A percentile compares a stretch with the other conserved stretches of the same genome.
Conservation (phyloP, 2,888 invertebrate species). For the Campoplex capitator region DNA sequence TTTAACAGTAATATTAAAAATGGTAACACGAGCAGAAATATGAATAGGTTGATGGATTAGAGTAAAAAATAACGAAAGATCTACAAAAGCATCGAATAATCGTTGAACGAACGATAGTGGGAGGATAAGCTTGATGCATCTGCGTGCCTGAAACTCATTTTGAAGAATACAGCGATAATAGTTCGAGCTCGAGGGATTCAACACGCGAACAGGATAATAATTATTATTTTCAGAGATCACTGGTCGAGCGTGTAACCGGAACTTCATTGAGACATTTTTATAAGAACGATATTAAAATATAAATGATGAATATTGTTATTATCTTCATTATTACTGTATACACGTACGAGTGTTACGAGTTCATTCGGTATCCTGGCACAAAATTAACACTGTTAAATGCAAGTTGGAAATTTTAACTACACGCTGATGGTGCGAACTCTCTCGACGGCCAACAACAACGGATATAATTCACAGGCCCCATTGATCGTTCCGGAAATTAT, state of each 20-base stretch:
- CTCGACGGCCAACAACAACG: slow-evolving; percentile 50
- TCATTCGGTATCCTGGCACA: slow-evolving; percentile 1
- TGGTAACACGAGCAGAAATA: not conserved
- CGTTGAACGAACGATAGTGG: not conserved
- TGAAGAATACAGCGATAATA: slow-evolving; percentile 17
- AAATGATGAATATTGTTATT: slow-evolving; percentile 19
- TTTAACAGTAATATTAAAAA: not conserved
- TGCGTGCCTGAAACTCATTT: slow-evolving; percentile 37
- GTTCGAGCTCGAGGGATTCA: slow-evolving; percentile 3
- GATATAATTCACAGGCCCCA: slow-evolving; percentile 68
- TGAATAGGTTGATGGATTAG: not conserved
- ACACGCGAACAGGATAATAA: slow-evolving; percentile 29
- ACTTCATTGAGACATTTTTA: slow-evolving; percentile 19
- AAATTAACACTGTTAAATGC: slow-evolving; percentile 39
- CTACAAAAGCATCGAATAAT: not conserved
- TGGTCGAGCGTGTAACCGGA: slow-evolving; percentile 29
- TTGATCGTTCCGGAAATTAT: slow-evolving; percentile 70
- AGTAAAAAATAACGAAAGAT: not conserved
- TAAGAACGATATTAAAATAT: slow-evolving; percentile 10
- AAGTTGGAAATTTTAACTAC: slow-evolving; percentile 35
- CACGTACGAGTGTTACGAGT: not conserved
- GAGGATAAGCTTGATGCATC: slow-evolving; percentile 12
- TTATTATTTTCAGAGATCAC: slow-evolving; percentile 18
- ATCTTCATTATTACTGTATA: slow-evolving; percentile 10
- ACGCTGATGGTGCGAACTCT: slow-evolving; percentile 47